phyloP scores from a whole-genome alignment of 2,113 vertebrate species.

The Lophotis ruficrista region DNA sequence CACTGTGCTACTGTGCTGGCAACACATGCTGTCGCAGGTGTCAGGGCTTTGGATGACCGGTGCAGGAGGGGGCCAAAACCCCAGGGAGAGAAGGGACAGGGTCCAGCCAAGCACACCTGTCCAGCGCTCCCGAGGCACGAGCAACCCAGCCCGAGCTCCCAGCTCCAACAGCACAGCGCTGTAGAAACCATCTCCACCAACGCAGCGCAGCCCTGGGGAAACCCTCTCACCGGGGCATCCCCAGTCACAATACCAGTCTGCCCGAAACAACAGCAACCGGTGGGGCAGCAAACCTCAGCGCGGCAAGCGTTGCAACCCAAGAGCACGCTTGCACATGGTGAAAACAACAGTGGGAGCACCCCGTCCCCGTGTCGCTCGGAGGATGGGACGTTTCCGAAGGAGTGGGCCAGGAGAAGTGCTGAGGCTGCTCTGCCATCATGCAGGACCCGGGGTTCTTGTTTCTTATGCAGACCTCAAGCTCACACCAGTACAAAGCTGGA shows the following conservation, averaged over 20 bases:
- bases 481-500: fast-evolving
- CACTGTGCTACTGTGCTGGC: fast-evolving
- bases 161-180: neutral
- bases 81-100: neutral
- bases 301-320: fast-evolving
- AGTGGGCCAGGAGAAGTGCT: neutral
- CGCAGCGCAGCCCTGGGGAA: neutral
- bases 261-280: neutral
- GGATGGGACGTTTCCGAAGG: neutral
- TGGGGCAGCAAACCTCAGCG: neutral
- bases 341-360: neutral
- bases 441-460: fast-evolving
- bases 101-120: neutral
- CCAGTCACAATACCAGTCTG: neutral
- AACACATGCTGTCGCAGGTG: fast-evolving
- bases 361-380: fast-evolving
- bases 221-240: neutral
- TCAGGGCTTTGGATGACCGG: neutral
- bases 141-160: neutral
- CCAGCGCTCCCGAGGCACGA: neutral
- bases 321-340: fast-evolving
- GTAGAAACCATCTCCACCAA: neutral
- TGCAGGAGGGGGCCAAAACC: neutral
- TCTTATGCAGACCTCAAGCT: fast-evolving
- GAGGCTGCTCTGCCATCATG: neutral